Evolutionary conservation across 2,797 vertebrate species (phyloP).

Genomic region (Anguilla obscura): DNA sequence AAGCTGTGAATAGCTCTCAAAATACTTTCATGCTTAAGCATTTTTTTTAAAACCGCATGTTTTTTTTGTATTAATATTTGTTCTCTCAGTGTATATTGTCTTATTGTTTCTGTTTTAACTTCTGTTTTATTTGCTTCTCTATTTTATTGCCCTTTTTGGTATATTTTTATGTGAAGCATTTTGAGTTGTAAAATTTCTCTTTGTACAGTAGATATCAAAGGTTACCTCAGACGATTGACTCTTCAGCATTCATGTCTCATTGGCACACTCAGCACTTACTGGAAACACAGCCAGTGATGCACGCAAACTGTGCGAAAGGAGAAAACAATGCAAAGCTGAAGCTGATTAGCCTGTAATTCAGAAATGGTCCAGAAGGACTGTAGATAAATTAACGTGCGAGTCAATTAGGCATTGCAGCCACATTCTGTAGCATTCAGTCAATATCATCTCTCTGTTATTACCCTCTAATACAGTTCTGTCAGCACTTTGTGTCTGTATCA

Average conservation of each 20-base stretch:
- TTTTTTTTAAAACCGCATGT: no score
- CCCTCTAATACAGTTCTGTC: neutral
- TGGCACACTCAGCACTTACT: neutral
- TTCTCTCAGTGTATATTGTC: no score
- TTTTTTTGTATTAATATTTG: no score
- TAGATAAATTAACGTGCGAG: neutral
- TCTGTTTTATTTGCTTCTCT: no score
- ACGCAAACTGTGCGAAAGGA: constrained; percentile 13
- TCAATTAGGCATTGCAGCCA: constrained; percentile 3
- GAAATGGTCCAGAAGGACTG: neutral
- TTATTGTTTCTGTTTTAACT: no score
- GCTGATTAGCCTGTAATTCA: constrained; percentile 23
- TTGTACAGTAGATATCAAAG: neutral
- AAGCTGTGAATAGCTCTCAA: neutral
- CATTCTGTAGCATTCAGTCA: neutral
- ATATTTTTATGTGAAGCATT: neutral
- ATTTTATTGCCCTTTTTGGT: neutral
- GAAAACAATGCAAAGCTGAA: constrained; percentile 7
- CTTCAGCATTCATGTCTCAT: neutral
- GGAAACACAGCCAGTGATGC: neutral
- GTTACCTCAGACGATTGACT: neutral
- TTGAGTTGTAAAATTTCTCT: neutral
- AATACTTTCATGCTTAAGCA: neutral
- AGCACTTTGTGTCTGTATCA: neutral
- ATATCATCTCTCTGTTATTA: neutral